Conservation (phyloP, 2,797 vertebrate genomes). For the Numenius phaeopus region DNA sequence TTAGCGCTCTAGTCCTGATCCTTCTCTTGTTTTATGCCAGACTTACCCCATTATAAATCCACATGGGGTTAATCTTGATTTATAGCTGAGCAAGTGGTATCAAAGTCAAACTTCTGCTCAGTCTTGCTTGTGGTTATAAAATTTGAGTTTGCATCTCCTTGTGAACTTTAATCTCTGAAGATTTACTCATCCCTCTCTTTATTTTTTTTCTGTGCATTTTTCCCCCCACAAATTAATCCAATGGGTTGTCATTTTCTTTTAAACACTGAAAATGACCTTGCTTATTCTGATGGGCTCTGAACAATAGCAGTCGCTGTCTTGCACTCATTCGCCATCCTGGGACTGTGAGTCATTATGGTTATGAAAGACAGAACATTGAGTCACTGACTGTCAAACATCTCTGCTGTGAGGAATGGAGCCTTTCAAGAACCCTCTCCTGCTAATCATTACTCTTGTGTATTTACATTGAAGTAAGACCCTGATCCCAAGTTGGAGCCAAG, state of each 20-base stretch:
- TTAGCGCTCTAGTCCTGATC: neutral
- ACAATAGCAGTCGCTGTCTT: conserved; percentile 48
- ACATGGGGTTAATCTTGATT: conserved; percentile 38
- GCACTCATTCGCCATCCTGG: conserved; percentile 24
- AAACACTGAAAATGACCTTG: conserved; percentile 53
- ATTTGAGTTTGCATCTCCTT: neutral
- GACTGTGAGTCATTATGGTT: conserved; percentile 66
- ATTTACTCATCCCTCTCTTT: neutral
- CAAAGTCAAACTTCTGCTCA: conserved; percentile 28
- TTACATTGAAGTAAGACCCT: conserved; percentile 2
- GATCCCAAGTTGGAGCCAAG: neutral
- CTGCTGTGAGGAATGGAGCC: conserved; percentile 20
- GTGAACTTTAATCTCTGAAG: conserved; percentile 22
- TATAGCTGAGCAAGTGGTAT: conserved; percentile 40
- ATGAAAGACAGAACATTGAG: conserved; percentile 61
- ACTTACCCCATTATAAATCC: conserved; percentile 7
- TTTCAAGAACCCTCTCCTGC: conserved; percentile 24
- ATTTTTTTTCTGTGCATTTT: neutral
- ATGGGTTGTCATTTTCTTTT: conserved; percentile 14
- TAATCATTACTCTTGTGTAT: conserved; percentile 44
- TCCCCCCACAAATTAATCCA: neutral
- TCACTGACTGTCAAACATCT: conserved; percentile 51
- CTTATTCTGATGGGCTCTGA: conserved; percentile 61
- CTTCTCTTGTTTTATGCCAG: neutral
- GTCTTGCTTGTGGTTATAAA: conserved; percentile 35